Percentiles rank a stretch among this genome's conserved stretches.
These are phyloP conservation scores for Okapia johnstoni DNA, from an alignment of 2,113 vertebrate genomes.

Conservation along the genomic window DNA sequence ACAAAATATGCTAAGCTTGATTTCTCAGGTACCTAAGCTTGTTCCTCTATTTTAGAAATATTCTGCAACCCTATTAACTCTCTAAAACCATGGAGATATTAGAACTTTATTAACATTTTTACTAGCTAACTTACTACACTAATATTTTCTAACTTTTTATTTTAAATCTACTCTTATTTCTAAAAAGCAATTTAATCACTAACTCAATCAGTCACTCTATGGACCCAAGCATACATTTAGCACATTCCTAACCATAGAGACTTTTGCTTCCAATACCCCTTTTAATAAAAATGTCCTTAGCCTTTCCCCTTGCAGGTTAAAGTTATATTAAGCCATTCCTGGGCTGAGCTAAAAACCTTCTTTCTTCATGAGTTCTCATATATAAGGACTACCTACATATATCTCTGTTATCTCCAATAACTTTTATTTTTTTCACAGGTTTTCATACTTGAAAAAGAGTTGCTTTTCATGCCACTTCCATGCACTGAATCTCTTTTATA, in stretches of 20 bases:
- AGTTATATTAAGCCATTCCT: neutral
- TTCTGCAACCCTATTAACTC: neutral
- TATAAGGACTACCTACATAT: neutral
- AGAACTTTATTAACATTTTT: neutral
- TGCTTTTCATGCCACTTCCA: neutral
- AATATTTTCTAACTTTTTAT: neutral
- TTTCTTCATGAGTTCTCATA: neutral
- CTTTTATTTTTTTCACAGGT: neutral
- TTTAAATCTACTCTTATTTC: neutral
- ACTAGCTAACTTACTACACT: neutral
- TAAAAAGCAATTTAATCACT: slow-evolving; percentile 23
- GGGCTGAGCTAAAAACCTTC: neutral
- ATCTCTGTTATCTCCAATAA: neutral
- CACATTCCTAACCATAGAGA: neutral
- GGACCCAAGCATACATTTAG: neutral
- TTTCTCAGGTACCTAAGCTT: neutral
- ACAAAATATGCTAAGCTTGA: neutral
- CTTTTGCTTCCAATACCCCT: neutral
- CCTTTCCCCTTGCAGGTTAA: slow-evolving; percentile 29
- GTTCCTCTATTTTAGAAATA: neutral
- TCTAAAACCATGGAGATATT: neutral
- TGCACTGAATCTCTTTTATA: slow-evolving; percentile 18
- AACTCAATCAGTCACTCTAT: neutral
- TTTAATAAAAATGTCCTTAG: slow-evolving; percentile 21
- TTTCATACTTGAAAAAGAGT: slow-evolving; percentile 12